Evolutionary conservation across 1,140 invertebrate species (phyloP).

Genomic region (Pseudomyrmex cubaensis): DNA sequence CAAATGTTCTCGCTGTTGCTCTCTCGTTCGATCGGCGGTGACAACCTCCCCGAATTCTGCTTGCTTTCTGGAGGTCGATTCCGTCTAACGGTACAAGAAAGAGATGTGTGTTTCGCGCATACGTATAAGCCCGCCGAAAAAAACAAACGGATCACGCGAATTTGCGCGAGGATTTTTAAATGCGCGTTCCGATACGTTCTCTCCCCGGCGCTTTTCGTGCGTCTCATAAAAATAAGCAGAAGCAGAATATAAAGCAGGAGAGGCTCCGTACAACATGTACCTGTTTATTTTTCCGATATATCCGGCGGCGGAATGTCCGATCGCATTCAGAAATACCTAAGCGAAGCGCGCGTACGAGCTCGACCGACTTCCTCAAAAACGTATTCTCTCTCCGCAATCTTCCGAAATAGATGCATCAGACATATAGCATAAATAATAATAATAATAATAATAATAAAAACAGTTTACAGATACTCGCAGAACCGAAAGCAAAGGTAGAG

Average conservation of each 20-base stretch:
- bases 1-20: too few species aligned
- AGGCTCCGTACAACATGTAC: neutral
- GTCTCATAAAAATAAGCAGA: slow-evolving; percentile 60
- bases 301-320: slow-evolving; percentile 35
- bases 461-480: neutral
- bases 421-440: neutral
- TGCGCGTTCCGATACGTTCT: slow-evolving; percentile 9
- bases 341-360: slow-evolving; percentile 4
- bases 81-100: neutral
- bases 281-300: slow-evolving; percentile 57
- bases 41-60: neutral
- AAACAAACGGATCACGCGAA: slow-evolving; percentile 3
- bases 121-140: too few species aligned
- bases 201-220: slow-evolving; percentile 7
- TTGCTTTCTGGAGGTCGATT: neutral
- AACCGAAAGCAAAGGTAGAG: too few species aligned
- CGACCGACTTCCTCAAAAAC: slow-evolving; percentile 48
- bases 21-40: too few species aligned
- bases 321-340: slow-evolving; percentile 58
- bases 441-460: neutral
- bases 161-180: slow-evolving; percentile 19
- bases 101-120: neutral
- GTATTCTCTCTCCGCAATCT: neutral
- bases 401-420: slow-evolving; percentile 1
- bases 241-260: slow-evolving; percentile 50